These are phyloP conservation scores for Drosophila acutilabella DNA, from an alignment of 2,888 invertebrate species.

Conservation along the genomic window DNA sequence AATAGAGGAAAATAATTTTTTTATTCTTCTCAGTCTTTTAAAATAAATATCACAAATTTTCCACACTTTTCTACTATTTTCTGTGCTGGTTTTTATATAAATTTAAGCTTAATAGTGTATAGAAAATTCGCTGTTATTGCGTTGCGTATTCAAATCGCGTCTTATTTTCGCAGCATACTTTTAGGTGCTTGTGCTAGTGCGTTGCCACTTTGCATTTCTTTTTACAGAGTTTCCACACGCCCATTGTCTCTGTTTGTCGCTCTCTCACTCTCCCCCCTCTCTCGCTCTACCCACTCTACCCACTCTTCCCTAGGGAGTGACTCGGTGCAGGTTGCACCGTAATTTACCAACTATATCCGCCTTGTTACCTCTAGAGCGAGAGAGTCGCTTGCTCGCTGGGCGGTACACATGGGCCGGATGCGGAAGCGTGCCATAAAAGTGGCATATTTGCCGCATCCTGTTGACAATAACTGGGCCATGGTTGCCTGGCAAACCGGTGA, in stretches of 20 bases:
- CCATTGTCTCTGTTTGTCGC: not conserved
- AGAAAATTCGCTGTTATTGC: not conserved
- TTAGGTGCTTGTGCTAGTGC: conserved; percentile 61
- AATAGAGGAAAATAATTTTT: too few species aligned
- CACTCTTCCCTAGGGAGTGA: conserved; percentile 17
- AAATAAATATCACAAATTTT: too few species aligned
- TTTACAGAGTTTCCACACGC: conserved; percentile 26
- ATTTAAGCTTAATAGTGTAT: conserved; percentile 11
- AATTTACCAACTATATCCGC: conserved; percentile 80
- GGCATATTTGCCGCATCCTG: conserved; percentile 81
- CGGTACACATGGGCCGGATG: conserved; percentile 52
- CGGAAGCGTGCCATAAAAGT: conserved; percentile 76
- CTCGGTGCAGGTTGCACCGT: conserved; percentile 67
- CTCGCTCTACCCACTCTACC: not conserved
- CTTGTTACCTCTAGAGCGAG: conserved; percentile 62
- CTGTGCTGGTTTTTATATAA: too few species aligned
- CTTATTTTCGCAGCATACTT: conserved; percentile 57
- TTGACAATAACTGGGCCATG: conserved; percentile 74
- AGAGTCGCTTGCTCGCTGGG: conserved; percentile 25
- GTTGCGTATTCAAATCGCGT: conserved; percentile 12
- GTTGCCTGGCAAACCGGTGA: conserved; percentile 18
- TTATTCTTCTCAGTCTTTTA: too few species aligned
- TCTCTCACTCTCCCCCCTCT: not conserved
- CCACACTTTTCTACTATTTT: too few species aligned
- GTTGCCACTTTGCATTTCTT: conserved; percentile 60